These are phyloP conservation scores for Copidosoma aretas DNA, from an alignment of 2,888 invertebrate species.

Conservation along the genomic window DNA sequence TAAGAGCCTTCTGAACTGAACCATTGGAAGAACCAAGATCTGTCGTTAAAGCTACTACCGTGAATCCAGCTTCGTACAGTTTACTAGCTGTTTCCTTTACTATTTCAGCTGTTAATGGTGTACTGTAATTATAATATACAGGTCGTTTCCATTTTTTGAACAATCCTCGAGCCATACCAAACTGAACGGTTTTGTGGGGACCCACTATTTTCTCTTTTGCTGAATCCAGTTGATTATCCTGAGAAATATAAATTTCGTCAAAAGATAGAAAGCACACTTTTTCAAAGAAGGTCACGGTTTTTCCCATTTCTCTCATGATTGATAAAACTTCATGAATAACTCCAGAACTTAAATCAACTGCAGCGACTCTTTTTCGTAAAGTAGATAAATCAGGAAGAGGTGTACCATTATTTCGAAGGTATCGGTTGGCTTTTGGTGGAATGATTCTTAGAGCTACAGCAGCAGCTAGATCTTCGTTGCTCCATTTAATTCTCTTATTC, in stretches of 20 bases:
- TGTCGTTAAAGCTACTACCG: conserved; percentile 47
- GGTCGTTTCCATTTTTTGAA: conserved; percentile 47
- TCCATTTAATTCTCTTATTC: too few relatives aligned
- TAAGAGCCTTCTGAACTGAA: conserved; percentile 2
- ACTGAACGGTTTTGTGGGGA: conserved; percentile 3
- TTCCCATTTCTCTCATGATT: too few relatives aligned
- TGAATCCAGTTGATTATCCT: background rate
- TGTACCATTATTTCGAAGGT: too few relatives aligned
- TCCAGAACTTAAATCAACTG: too few relatives aligned
- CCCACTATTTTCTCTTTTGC: conserved; percentile 1
- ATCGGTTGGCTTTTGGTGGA: too few relatives aligned
- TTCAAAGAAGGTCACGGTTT: too few relatives aligned
- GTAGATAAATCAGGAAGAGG: too few relatives aligned
- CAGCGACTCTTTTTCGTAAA: too few relatives aligned
- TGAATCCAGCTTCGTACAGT: conserved; percentile 12
- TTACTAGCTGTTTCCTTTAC: conserved; percentile 17
- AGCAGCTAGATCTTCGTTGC: too few relatives aligned
- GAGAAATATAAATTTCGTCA: conserved; percentile 7
- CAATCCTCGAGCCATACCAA: conserved; percentile 20
- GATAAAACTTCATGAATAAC: too few relatives aligned
- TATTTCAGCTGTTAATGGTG: conserved; percentile 44
- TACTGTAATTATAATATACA: conserved; percentile 47
- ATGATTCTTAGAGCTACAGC: too few relatives aligned
- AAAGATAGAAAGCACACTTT: background rate
- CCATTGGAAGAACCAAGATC: conserved; percentile 31